These are phyloP conservation scores for Micropoecilia bifurca DNA, from an alignment of 2,797 vertebrate species.

Conservation along the genomic window DNA sequence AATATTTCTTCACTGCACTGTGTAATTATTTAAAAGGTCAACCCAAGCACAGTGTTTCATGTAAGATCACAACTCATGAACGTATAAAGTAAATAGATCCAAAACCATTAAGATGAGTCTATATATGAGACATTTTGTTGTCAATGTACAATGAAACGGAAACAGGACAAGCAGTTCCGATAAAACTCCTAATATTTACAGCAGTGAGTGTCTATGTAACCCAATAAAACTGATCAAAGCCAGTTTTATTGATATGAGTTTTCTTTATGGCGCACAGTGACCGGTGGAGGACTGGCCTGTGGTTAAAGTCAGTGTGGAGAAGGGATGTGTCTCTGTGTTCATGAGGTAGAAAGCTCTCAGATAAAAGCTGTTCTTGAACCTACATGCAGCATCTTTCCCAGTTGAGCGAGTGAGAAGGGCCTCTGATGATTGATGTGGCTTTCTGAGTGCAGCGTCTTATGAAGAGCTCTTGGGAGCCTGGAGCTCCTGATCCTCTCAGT, in stretches of 20 bases:
- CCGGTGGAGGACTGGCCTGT: background rate
- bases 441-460: background rate
- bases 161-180: background rate
- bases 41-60: background rate
- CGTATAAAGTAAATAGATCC: background rate
- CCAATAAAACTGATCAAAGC: background rate
- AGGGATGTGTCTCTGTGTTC: background rate
- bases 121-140: background rate
- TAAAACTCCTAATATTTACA: background rate
- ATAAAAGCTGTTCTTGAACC: background rate
- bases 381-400: background rate
- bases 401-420: background rate
- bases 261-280: background rate
- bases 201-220: background rate
- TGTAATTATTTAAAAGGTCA: background rate
- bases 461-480: background rate
- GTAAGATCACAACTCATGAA: background rate
- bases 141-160: background rate
- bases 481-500: background rate
- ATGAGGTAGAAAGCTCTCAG: background rate
- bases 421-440: constrained; percentile 4
- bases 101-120: background rate
- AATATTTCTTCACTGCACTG: background rate
- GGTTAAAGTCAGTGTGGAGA: background rate
- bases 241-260: background rate